Base-by-base conservation (phyloP, 2,888 invertebrate genomes). In the Amiota mariae region DNA sequence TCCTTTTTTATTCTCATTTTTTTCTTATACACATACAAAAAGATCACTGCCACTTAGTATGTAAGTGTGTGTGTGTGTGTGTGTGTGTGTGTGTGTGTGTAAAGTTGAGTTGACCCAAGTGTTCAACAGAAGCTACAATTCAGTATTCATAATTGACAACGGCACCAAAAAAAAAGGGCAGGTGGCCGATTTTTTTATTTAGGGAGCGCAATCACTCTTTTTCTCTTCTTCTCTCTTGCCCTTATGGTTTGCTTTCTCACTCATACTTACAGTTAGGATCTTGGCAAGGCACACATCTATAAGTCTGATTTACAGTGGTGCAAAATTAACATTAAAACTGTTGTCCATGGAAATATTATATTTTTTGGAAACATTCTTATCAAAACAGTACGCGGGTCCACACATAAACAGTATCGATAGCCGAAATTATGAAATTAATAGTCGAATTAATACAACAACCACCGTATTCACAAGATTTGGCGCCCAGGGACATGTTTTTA, bases 71-170 rank as follows among this genome's bases (percentile, higher is more conserved):
- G 57, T 18, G 4, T 48, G 3, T 59, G 56, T 20, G 49, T 36
- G 15, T 64, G n/a, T 15, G 66, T 48, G 57, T 18, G 4, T 48
- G 3, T 59, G 56, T 20, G 49, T 36, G 15, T 64, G n/a, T 15
- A 48, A 47, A 24, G 24, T 24, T 48, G 49, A 47, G 47, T 75
- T 67, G 48, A 78, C 79, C 85, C 85, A 82, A 84, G 87, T 87
- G 85, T 88, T 84, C 82, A 88, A 88, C 88, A 87, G 88, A 87
- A 87, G 88, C 88, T 85, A 82, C 85, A 88, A 85, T 81, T 87
- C 81, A 85, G 82, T 85, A 85, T 85, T 87, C 79, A 85, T 81
- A 85, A 81, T 80, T 84, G 86, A 83, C 83, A 86, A 80, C 78
- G 54, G 20, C 67, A 71, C 68, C 71, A 70, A 75, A 71, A 18